A percentile compares a stretch with the other conserved stretches of the same genome.
phyloP scores from a whole-genome alignment of 1,140 invertebrate species.

The Pomacea maculata region DNA sequence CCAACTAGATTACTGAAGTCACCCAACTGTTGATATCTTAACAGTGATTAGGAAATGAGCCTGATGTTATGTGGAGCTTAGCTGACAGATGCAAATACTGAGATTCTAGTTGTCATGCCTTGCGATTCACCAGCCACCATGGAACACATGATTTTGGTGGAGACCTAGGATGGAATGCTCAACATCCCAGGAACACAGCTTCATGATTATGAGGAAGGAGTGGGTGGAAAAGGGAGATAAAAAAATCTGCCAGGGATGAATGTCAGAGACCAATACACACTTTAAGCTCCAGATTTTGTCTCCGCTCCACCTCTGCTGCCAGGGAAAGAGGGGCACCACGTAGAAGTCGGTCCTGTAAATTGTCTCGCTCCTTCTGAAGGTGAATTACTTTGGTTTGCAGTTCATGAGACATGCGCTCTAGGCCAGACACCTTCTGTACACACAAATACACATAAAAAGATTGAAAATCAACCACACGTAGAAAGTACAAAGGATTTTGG shows the following conservation, averaged over 20 bases:
- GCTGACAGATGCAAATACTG: not conserved
- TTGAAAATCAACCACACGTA: not conserved
- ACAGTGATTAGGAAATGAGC: no score
- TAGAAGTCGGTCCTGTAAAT: constrained; percentile 36
- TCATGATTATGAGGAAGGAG: not conserved
- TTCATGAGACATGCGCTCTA: constrained; percentile 45
- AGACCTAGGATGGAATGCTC: not conserved
- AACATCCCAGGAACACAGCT: not conserved
- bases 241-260: not conserved
- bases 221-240: not conserved
- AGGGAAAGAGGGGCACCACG: constrained; percentile 19
- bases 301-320: constrained; percentile 24
- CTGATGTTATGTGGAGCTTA: not conserved
- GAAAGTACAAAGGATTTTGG: not conserved
- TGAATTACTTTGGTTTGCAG: constrained; percentile 47
- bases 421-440: constrained; percentile 33
- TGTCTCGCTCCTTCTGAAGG: constrained; percentile 49
- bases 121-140: no score
- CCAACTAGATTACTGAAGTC: no score
- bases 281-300: constrained; percentile 36
- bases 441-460: not conserved
- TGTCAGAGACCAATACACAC: constrained; percentile 10
- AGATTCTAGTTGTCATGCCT: no score
- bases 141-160: no score
- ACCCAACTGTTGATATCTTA: no score